These are phyloP conservation scores for Brevipalpus yothersi DNA, from an alignment of 1,140 invertebrate genomes.

Conservation along the genomic window DNA sequence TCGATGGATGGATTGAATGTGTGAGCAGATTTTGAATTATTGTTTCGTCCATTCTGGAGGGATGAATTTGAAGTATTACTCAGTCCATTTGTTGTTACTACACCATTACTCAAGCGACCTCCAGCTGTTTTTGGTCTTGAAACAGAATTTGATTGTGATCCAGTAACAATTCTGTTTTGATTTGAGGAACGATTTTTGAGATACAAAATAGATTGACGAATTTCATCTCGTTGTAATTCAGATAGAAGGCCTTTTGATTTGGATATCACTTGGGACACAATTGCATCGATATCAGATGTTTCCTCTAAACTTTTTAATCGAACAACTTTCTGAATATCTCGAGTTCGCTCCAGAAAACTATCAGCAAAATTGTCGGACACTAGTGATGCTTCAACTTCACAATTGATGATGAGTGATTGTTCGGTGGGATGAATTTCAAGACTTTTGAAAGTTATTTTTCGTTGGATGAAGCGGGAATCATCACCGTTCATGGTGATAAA, in stretches of 20 bases:
- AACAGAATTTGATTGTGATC: constrained; percentile 1
- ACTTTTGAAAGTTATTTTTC: background rate
- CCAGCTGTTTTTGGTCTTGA: background rate
- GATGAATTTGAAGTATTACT: background rate
- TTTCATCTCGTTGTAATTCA: constrained; percentile 49
- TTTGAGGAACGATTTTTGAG: constrained; percentile 41
- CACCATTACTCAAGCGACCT: background rate
- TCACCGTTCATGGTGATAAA: too few relatives aligned
- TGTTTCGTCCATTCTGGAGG: background rate
- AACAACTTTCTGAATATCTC: constrained; percentile 42
- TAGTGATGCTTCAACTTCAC: constrained; percentile 62
- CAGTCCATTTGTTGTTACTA: too few relatives aligned
- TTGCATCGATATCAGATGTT: constrained; percentile 44
- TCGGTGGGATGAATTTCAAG: constrained; percentile 72
- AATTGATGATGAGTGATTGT: constrained; percentile 66
- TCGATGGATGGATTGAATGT: background rate
- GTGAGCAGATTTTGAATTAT: background rate
- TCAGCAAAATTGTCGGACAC: constrained; percentile 47
- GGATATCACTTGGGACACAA: constrained; percentile 63
- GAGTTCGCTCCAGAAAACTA: constrained; percentile 57
- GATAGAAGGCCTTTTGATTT: constrained; percentile 62
- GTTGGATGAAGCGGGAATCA: background rate
- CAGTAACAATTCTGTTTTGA: background rate
- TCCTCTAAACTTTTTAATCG: constrained; percentile 53
- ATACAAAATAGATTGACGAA: constrained; percentile 76